Base-by-base conservation (phyloP, 2,888 invertebrate species). In the Acanthacorydalis orientalis region DNA sequence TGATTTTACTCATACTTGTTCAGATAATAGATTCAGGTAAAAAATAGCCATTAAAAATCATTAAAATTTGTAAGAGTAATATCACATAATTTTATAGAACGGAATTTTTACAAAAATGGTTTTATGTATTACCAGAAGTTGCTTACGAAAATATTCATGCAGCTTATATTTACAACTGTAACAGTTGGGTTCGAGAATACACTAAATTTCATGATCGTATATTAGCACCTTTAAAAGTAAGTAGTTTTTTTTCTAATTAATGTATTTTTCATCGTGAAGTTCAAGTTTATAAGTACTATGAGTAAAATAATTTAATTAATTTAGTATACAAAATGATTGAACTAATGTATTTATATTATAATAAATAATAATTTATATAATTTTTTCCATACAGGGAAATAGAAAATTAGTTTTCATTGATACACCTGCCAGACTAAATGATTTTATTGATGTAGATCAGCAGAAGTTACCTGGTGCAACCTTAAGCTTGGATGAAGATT, bases 91-190 rank as follows among this genome's bases (percentile, higher is more conserved):
- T n/a, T 23, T 23, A 23, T 62, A 78, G 92, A 62, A 91, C 93
- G 14, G 96, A 96, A 65, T 93, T 91, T 68, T 74, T 96, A 31
- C 91, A 92, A 64, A 95, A 96, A 62, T 96, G 95, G 96, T 93
- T 96, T 67, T 87, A 88, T 55, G 93, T 95, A 4, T 67, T 96
- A 51, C 93, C 95, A 0, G 85, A 90, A 55, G 83, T 89, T 41
- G 91, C 92, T 1, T 93, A 93, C 60, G 84, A 87, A 54, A 95
- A 91, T 61, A 83, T 95, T 37, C 81, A 87, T 57, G 83, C 87
- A 1, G 86, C 87, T 46, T 96, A 96, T 60, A 88, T 97, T 54
- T 96, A 96, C 67, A 96, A 97, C 69, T 96, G 95, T 60, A 96
- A 95, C 64, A 89, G 90, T 52, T 97, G 95, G 95, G 92, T 96